These are phyloP conservation scores for Shinisaurus crocodilurus DNA, from an alignment of 2,113 vertebrate genomes.

Conservation along the genomic window DNA sequence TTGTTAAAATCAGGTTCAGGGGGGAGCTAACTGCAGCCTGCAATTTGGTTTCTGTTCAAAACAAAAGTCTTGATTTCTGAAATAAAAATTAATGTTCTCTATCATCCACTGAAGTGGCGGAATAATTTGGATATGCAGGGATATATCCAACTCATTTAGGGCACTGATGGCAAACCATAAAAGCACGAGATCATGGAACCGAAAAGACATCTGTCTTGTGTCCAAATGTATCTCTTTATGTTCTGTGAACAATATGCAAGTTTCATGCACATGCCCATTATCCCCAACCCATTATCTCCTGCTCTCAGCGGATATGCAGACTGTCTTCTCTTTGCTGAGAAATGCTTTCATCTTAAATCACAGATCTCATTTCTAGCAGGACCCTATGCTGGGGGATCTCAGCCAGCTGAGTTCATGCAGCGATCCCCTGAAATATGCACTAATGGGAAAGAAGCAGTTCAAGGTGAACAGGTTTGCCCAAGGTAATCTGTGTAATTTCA, in stretches of 20 bases:
- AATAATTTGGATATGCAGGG: neutral
- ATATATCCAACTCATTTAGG: neutral
- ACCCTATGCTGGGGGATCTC: neutral
- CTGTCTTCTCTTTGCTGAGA: neutral
- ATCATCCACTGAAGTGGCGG: slow-evolving; percentile 25
- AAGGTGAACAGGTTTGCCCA: neutral
- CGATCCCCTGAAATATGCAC: neutral
- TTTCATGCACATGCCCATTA: neutral
- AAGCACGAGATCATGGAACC: slow-evolving; percentile 1
- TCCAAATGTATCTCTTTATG: slow-evolving; percentile 8
- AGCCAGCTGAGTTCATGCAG: neutral
- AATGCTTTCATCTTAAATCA: neutral
- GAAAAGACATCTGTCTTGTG: slow-evolving; percentile 19
- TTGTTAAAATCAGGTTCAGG: neutral
- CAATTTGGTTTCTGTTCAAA: neutral
- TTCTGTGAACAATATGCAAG: accelerated
- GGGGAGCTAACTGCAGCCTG: neutral
- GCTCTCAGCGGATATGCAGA: accelerated
- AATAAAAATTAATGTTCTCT: slow-evolving; percentile 40
- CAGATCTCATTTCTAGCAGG: neutral
- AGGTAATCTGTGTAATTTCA: neutral
- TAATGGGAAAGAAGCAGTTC: neutral
- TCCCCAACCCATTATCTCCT: neutral
- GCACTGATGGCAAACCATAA: slow-evolving; percentile 2
- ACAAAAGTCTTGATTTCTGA: slow-evolving; percentile 29